Evolutionary conservation across 2,113 vertebrate genomes (phyloP), one percentile per base, ranked within the genome.

Genomic region (Pachycephala philippinensis): DNA sequence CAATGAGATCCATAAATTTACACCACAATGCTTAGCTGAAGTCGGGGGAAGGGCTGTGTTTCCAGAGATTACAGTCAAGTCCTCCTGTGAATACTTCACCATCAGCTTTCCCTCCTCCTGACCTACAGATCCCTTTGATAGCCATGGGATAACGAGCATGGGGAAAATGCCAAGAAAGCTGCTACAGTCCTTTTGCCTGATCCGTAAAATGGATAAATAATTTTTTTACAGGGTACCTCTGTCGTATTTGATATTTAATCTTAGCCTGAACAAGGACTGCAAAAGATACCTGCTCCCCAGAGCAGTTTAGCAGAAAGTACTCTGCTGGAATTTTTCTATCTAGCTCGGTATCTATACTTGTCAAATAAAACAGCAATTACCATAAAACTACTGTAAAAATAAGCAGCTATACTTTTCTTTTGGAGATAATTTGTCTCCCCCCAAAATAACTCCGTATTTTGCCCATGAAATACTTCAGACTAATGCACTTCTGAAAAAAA

Each of bases 401-500:
- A 91, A 91, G 92, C 39, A 88, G 84, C 21, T 79, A 37, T 76
- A 53, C 76, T 87, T 87, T 61, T 94, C 84, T 87, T 82, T 52
- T 45, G 64, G 22, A 79, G 76, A 66, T 37, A 26, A 49, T 88
- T 89, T 83, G 83, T 75, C 70, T 87, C 30, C 49, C 84, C 56
- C 59, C 23, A 78, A 86, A 94, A 93, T 82, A 96, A 89, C 82
- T 69, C 53, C 6, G 47, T 91, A 70, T 95, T 94, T 95, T 94
- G 70, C 59, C 74, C 1, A 9, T 64, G 66, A 94, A 96, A 92
- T 89, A 75, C 66, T 92, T 95, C 78, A 95, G 64, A 71, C 87
- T 95, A 97, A 95, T 88, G 94, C 91, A 89, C 79, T 95, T 79
- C 42, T 90, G 56, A 66, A 91, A 94, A 86, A 95, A 91, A 79